Evolutionary conservation across 2,888 invertebrate species (phyloP).

Genomic region (Tachystola acroxantha): DNA sequence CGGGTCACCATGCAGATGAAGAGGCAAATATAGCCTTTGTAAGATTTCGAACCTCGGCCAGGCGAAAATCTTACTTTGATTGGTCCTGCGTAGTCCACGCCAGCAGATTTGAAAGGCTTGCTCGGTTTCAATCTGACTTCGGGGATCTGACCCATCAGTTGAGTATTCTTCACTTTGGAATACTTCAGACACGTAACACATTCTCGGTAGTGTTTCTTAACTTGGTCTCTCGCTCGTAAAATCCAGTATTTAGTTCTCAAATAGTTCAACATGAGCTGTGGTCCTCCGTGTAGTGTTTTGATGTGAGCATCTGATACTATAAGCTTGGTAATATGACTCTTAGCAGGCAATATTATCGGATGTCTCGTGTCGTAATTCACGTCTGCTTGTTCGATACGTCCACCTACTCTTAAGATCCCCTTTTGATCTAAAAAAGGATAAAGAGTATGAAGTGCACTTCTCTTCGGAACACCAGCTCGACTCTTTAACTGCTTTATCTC

Average conservation of each 20-base stretch:
- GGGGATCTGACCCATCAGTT: conserved; percentile 18
- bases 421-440: neutral
- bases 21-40: no score
- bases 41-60: conserved; percentile 17
- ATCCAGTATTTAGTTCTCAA: conserved; percentile 13
- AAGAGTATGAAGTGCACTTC: neutral
- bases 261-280: conserved; percentile 14
- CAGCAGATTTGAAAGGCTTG: conserved; percentile 14
- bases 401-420: neutral
- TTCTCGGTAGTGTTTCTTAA: conserved; percentile 8
- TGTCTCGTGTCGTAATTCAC: conserved; percentile 7
- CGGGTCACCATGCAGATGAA: no score
- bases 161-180: neutral
- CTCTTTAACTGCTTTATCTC: neutral
- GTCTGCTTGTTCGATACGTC: neutral
- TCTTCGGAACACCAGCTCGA: neutral
- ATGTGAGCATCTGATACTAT: conserved; percentile 15
- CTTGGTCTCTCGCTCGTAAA: neutral
- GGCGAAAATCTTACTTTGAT: conserved; percentile 12
- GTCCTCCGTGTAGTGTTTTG: conserved; percentile 21
- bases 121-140: conserved; percentile 12
- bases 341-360: conserved; percentile 13
- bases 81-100: conserved; percentile 20
- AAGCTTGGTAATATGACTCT: conserved; percentile 10
- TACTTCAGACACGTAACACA: conserved; percentile 16